Evolutionary conservation across 2,888 invertebrate species (phyloP).

Genomic region (Smittia aterrima): DNA sequence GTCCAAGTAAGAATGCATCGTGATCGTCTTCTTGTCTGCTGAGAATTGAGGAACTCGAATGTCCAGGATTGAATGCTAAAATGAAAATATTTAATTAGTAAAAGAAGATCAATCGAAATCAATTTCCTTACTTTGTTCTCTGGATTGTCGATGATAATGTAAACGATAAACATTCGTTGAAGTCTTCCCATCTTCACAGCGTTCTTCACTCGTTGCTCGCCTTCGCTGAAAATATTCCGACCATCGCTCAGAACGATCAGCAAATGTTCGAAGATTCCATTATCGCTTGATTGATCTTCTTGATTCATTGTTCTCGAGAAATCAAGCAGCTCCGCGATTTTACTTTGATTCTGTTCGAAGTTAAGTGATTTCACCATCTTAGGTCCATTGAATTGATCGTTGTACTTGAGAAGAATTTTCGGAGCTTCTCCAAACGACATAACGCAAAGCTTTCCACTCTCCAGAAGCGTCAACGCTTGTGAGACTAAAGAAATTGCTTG

Average conservation of each 20-base stretch:
- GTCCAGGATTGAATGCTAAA: conserved; percentile 83
- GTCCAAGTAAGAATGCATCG: conserved; percentile 84
- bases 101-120: conserved; percentile 42
- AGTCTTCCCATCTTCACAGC: conserved; percentile 79
- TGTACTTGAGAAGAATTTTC: conserved; percentile 85
- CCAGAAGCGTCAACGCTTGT: conserved; percentile 84
- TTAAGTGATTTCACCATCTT: conserved; percentile 75
- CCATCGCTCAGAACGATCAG: conserved; percentile 94
- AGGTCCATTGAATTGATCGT: conserved; percentile 76
- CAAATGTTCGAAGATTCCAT: conserved; percentile 58
- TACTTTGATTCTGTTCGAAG: conserved; percentile 88
- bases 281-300: conserved; percentile 54
- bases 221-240: conserved; percentile 86
- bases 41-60: conserved; percentile 75
- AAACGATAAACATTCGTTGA: conserved; percentile 87
- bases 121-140: conserved; percentile 67
- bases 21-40: conserved; percentile 58
- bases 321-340: conserved; percentile 77
- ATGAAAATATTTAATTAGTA: conserved; percentile 53
- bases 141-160: conserved; percentile 93
- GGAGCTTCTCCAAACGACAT: conserved; percentile 87
- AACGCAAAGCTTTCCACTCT: conserved; percentile 90
- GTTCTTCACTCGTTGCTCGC: conserved; percentile 70
- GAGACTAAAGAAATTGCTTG: conserved; percentile 91
- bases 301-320: conserved; percentile 68